Conservation (phyloP, 2,888 invertebrate genomes). For the Lasioglossum vierecki region DNA sequence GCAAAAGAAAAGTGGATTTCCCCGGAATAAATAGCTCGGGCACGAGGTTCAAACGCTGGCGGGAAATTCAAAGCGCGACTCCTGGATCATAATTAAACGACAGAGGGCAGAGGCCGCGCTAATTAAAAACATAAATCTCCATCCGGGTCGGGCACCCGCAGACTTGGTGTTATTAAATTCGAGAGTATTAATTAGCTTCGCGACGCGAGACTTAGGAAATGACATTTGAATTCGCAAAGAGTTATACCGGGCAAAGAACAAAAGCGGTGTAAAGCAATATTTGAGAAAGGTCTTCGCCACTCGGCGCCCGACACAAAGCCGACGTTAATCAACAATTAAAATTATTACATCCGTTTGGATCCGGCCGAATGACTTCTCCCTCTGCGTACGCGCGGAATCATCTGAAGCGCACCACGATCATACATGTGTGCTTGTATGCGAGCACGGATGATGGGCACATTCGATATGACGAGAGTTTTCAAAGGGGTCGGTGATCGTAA, state of each 20-base stretch:
- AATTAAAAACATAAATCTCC: slow-evolving; percentile 67
- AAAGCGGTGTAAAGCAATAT: slow-evolving; percentile 59
- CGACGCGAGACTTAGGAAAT: slow-evolving; percentile 57
- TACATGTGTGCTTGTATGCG: not conserved
- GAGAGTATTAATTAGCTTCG: slow-evolving; percentile 65
- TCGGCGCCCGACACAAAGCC: slow-evolving; percentile 62
- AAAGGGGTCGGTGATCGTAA: slow-evolving; percentile 48
- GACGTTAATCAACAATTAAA: slow-evolving; percentile 73
- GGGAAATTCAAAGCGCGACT: slow-evolving; percentile 46
- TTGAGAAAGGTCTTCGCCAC: slow-evolving; percentile 32
- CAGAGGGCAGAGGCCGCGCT: slow-evolving; percentile 43
- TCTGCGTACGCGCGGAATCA: slow-evolving; percentile 34
- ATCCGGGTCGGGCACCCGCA: slow-evolving; percentile 36
- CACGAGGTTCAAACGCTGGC: slow-evolving; percentile 25
- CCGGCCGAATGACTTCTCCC: slow-evolving; percentile 64
- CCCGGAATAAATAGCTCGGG: not conserved
- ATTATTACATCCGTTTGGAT: slow-evolving; percentile 70
- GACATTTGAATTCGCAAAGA: slow-evolving; percentile 66
- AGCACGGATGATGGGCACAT: slow-evolving; percentile 14
- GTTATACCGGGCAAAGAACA: slow-evolving; percentile 58
- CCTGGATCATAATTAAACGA: slow-evolving; percentile 54
- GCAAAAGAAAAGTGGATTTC: slow-evolving; percentile 30
- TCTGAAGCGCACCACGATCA: not conserved
- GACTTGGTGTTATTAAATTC: slow-evolving; percentile 67
- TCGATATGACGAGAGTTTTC: slow-evolving; percentile 32